A percentile compares a stretch with the other conserved stretches of the same genome.
phyloP scores from a whole-genome alignment of 1,140 invertebrate genomes.

The Caenorhabditis inopinata region DNA sequence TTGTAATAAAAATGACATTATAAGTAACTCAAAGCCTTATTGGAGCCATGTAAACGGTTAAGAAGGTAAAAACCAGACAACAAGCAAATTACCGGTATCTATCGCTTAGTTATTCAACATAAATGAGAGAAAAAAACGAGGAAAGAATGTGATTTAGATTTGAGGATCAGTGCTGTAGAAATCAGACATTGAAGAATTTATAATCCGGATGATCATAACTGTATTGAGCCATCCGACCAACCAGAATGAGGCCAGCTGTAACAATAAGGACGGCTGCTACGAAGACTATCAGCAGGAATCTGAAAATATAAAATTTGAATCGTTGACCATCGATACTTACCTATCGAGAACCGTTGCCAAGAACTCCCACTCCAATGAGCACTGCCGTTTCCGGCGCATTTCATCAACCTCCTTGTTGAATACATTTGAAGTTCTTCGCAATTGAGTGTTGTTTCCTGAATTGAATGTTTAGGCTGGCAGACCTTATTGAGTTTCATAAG shows the following conservation, averaged over 20 bases:
- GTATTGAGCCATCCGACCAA: slow-evolving; percentile 59
- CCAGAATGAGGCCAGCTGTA: slow-evolving; percentile 62
- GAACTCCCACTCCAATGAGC: slow-evolving; percentile 64
- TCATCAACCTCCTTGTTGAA: slow-evolving; percentile 43
- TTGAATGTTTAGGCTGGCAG: neutral
- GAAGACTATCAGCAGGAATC: slow-evolving; percentile 59
- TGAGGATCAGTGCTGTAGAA: neutral
- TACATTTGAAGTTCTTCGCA: slow-evolving; percentile 28
- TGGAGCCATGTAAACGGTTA: neutral
- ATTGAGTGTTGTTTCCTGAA: slow-evolving; percentile 15
- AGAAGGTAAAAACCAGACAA: neutral
- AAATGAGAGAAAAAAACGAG: neutral
- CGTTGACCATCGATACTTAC: neutral
- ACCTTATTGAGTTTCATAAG: neutral
- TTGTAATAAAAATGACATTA: slow-evolving; percentile 6
- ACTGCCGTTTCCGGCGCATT: slow-evolving; percentile 54
- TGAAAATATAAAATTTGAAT: neutral
- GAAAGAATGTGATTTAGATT: neutral
- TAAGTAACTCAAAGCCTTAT: slow-evolving; percentile 2
- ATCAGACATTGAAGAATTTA: slow-evolving; percentile 29
- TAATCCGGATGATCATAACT: slow-evolving; percentile 54
- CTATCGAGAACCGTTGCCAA: slow-evolving; percentile 64
- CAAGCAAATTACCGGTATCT: slow-evolving; percentile 13
- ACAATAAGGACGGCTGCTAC: slow-evolving; percentile 55
- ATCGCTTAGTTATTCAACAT: slow-evolving; percentile 5